These are phyloP conservation scores for Lysandra coridon DNA, from an alignment of 2,888 invertebrate genomes.

Conservation along the genomic window DNA sequence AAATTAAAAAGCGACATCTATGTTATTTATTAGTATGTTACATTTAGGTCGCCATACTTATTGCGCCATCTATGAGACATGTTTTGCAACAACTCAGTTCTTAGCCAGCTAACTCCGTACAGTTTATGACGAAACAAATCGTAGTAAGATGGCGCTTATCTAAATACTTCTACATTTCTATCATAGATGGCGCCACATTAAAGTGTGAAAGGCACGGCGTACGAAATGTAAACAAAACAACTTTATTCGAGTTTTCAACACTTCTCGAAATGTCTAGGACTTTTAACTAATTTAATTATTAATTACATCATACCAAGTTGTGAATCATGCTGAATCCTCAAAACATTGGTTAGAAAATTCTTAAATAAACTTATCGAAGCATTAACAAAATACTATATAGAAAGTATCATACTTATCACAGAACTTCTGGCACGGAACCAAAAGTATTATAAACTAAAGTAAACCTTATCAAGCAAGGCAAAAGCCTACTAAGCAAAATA, in stretches of 20 bases:
- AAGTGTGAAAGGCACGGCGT: background rate
- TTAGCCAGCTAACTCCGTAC: background rate
- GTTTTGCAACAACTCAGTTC: background rate
- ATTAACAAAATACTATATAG: too few species aligned
- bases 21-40: background rate
- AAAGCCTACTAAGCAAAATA: too few species aligned
- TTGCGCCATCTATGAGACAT: background rate
- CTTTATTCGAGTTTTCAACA: background rate
- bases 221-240: background rate
- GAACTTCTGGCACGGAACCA: too few species aligned
- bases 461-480: too few species aligned
- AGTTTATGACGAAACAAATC: background rate
- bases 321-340: too few species aligned
- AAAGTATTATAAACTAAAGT: too few species aligned
- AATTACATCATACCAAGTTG: background rate
- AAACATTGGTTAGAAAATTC: too few species aligned
- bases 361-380: too few species aligned
- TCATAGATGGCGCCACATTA: background rate
- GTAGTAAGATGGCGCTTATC: slow-evolving; percentile 5
- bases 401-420: too few species aligned
- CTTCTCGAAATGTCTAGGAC: background rate
- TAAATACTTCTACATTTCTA: background rate
- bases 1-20: background rate
- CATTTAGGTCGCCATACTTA: background rate
- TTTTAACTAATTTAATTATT: background rate